Evolutionary conservation across 2,113 vertebrate genomes (phyloP), one percentile per base, ranked within the genome.

Genomic region (Hystrix cristata): DNA sequence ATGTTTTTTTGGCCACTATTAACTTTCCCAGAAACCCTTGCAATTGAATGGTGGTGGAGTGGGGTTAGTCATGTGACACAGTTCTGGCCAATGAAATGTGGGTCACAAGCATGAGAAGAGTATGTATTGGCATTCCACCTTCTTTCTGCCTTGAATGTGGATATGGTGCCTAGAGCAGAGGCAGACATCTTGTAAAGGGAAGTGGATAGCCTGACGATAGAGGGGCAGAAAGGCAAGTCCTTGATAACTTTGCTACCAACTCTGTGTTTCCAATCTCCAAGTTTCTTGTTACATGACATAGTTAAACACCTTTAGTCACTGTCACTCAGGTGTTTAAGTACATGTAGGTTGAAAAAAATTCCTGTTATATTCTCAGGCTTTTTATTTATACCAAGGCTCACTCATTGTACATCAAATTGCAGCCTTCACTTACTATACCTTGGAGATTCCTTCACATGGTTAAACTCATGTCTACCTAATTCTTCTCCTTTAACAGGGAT

Each of bases 11-110:
- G 64, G 27, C 13, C 3, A 71, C 87, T 81, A 71, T 4, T 51
- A 27, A 90, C 27, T 92, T 95, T 95, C 72, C n/a, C 78, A 93
- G 92, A 95, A 83, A 79, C 9, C 6, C 46, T 93, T 80, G 87
- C 13, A 71, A 64, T 43, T 79, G 43, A 59, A 43, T 72, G 71
- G 23, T 9, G 18, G n/a, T 53, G 43, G 59, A 6, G 29, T 76
- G 72, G 43, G 25, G 46, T 76, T 5, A 43, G n/a, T 69, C 53
- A 88, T 11, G 14, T 89, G 94, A 93, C 62, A 43, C 1, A 31
- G 43, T 90, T 94, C 38, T 87, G 78, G 19, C 53, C 59, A 84
- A 76, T 51, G 60, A 62, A 21, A 46, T 57, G 1, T 43, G 55
- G 78, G 74, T 95, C 48, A 83, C 48, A 82, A 7, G 3, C 23